Percentiles rank a stretch among this genome's conserved stretches.
Conservation (phyloP, 2,888 invertebrate species). For the Epirrita christyi region DNA sequence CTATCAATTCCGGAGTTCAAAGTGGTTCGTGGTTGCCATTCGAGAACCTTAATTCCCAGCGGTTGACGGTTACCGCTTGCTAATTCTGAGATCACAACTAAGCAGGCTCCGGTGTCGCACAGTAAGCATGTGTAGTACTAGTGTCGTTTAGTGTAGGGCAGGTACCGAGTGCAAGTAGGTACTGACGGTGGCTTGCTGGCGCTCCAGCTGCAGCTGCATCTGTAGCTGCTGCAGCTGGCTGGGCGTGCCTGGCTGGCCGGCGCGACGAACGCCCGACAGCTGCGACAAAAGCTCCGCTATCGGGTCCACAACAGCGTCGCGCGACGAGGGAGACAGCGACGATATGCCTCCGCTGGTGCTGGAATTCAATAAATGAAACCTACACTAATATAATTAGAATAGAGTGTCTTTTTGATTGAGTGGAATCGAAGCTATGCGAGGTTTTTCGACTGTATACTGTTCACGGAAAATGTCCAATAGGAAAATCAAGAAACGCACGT, state of each 20-base stretch:
- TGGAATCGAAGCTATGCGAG: background rate
- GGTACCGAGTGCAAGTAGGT: constrained; percentile 11
- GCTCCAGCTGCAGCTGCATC: constrained; percentile 96
- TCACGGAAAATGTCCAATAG: too few relatives aligned
- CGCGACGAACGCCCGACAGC: constrained; percentile 95
- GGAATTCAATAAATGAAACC: constrained; percentile 52
- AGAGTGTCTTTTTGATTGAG: constrained; percentile 12
- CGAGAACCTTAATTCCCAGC: too few relatives aligned
- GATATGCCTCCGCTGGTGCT: constrained; percentile 94
- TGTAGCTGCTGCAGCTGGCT: constrained; percentile 96
- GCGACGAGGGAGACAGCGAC: constrained; percentile 93
- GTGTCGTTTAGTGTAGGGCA: background rate
- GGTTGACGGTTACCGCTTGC: too few relatives aligned
- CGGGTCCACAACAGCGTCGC: constrained; percentile 98
- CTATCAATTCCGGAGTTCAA: too few relatives aligned
- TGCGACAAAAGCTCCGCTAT: constrained; percentile 98
- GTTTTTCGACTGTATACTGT: too few relatives aligned
- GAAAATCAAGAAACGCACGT: too few relatives aligned
- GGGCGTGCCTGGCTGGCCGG: constrained; percentile 85
- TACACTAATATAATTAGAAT: constrained; percentile 34
- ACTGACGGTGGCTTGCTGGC: constrained; percentile 91
- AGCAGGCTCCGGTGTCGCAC: background rate
- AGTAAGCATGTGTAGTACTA: background rate
- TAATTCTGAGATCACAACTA: too few relatives aligned
- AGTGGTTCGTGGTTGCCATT: too few relatives aligned